Percentiles rank a stretch among this genome's conserved stretches.
These are phyloP conservation scores for Aldrovandia affinis DNA, from an alignment of 2,797 vertebrate species.

Conservation along the genomic window DNA sequence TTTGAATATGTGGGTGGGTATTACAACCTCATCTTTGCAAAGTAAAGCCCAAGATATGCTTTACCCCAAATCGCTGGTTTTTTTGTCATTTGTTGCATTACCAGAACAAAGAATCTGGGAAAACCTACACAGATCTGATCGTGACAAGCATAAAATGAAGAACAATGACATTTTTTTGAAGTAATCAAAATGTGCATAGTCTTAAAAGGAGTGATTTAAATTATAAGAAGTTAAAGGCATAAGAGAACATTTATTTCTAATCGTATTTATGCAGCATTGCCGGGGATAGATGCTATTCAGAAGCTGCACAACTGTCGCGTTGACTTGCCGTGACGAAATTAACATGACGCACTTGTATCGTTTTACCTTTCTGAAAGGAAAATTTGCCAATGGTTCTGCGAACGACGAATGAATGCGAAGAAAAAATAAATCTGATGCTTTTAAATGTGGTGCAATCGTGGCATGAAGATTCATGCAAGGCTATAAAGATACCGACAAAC, in stretches of 20 bases:
- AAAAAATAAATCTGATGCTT: slow-evolving; percentile 58
- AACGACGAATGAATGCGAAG: slow-evolving; percentile 49
- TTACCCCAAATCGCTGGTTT: slow-evolving; percentile 67
- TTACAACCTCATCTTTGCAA: slow-evolving; percentile 79
- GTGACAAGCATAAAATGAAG: slow-evolving; percentile 74
- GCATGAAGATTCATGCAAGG: slow-evolving; percentile 12
- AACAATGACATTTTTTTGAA: slow-evolving; percentile 53
- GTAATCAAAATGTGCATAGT: slow-evolving; percentile 52
- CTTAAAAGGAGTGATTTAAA: slow-evolving; percentile 66
- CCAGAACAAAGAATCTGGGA: slow-evolving; percentile 73
- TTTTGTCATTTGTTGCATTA: slow-evolving; percentile 56
- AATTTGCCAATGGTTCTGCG: slow-evolving; percentile 47
- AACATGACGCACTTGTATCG: slow-evolving; percentile 65
- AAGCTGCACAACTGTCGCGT: slow-evolving; percentile 56
- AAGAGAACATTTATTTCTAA: slow-evolving; percentile 53
- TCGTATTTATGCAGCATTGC: slow-evolving; percentile 57
- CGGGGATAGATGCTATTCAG: slow-evolving; percentile 45
- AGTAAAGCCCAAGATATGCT: slow-evolving; percentile 58
- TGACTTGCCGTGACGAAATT: slow-evolving; percentile 69
- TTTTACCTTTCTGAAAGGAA: slow-evolving; percentile 54
- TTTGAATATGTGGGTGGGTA: slow-evolving; percentile 78
- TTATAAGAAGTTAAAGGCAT: slow-evolving; percentile 57
- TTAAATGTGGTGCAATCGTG: slow-evolving; percentile 36
- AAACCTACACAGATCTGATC: slow-evolving; percentile 79
- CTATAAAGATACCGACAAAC: slow-evolving; percentile 12